Base-by-base conservation (phyloP, 1,140 invertebrate species). In the Arctopsyche grandis region DNA sequence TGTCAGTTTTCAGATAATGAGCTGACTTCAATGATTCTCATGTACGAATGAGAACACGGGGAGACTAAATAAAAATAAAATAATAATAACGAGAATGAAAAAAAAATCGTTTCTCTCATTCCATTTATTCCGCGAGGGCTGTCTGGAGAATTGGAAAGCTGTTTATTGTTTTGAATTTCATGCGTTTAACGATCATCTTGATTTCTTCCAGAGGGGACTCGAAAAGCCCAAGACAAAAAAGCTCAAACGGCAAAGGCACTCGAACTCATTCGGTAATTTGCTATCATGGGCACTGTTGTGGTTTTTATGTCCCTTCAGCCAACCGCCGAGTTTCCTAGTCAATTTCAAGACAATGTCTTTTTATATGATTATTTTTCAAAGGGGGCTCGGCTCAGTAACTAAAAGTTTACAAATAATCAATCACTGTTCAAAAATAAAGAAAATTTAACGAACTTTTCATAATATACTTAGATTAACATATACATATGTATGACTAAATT, bases 1-100 rank as follows among this genome's bases (percentile, higher is more conserved):
- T 78, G 76, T 78, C 70, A 80, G 78, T 73, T 77, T 73, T 78
- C 79, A 80, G 81, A 82, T 82, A 82, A 82, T 82, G 81, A 82
- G 78, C 78, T 70, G 58, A 75, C 52, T 76, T 79, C 66, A 73
- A 79, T 22, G 58, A 60, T 52, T 74, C 38, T n/a, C 52, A 52
- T 46, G 69, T 9, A 56, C 3, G 12, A 5, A 16, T 24, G 1
- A 19, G 58, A 66, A 66, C 24, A 12, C 46, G 48, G 63, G 71
- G 71, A 5, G 21, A 44, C 19, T 29, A 38, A 70, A 79, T 22
- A 44, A 69, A 26, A 26, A 66, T 19, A 66, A 66, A 43, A n/a
- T 48, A 44, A 10, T 52, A 38, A 69, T 70, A 16, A 16, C n/a
- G 16, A 12, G 21, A 10, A 66, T 1, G 5, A 66, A 21, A 19